phyloP scores from a whole-genome alignment of 2,888 invertebrate genomes.

The Thysanoteuthis rhombus region DNA sequence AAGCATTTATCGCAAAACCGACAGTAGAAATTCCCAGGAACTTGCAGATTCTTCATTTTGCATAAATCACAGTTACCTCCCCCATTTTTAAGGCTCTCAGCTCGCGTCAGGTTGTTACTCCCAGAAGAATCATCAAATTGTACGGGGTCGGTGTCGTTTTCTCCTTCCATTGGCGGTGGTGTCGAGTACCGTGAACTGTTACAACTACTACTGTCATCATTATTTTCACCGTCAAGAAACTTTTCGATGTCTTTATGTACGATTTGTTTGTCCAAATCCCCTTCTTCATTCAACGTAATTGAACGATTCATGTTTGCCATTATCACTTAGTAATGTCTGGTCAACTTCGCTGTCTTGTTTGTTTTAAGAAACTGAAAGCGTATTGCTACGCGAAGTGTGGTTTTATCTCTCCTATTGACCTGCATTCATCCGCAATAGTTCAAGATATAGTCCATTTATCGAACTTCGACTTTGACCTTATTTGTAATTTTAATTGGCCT shows the following conservation, averaged over 20 bases:
- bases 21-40: neutral
- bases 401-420: neutral
- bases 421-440: neutral
- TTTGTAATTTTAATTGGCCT: neutral
- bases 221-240: no score
- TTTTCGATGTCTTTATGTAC: neutral
- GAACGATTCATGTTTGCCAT: neutral
- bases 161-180: neutral
- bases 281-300: neutral
- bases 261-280: neutral
- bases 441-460: neutral
- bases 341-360: neutral
- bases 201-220: neutral
- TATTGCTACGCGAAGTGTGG: neutral
- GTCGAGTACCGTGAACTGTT: neutral
- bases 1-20: neutral
- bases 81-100: neutral
- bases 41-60: neutral
- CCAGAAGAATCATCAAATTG: neutral
- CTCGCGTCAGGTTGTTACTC: neutral
- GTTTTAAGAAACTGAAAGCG: neutral
- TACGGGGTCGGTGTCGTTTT: neutral
- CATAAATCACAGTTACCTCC: neutral
- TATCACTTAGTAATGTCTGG: neutral
- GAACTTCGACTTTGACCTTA: neutral